Conservation (phyloP, 2,888 invertebrate genomes). For the Galerucella pusilla region DNA sequence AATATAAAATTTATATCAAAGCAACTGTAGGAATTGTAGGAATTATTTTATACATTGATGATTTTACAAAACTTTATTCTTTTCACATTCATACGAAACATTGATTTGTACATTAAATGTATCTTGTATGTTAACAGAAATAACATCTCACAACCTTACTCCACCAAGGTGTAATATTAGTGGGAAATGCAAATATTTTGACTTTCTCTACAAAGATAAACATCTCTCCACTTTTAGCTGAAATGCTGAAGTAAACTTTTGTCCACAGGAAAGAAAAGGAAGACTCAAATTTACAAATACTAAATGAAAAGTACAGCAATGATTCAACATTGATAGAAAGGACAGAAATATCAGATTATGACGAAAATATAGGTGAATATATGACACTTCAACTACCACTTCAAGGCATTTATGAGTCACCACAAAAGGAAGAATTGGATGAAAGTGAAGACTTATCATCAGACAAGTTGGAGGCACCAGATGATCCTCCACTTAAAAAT, state of each 20-base stretch:
- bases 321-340: constrained; percentile 21
- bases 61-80: too few species aligned
- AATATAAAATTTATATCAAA: too few species aligned
- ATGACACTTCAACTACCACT: constrained; percentile 27
- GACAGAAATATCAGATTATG: constrained; percentile 15
- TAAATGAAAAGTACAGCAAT: constrained; percentile 29
- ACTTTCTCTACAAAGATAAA: background rate
- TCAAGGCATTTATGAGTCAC: constrained; percentile 14
- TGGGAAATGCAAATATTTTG: too few species aligned
- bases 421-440: constrained; percentile 14
- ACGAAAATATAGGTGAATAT: constrained; percentile 21
- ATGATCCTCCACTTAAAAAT: constrained; percentile 23
- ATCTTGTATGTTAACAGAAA: too few species aligned
- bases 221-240: background rate
- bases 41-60: too few species aligned
- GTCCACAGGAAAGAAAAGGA: constrained; percentile 36
- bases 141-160: too few species aligned
- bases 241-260: constrained; percentile 19
- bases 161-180: too few species aligned
- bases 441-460: background rate
- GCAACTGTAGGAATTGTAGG: too few species aligned
- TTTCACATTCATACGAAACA: too few species aligned
- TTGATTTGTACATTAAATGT: too few species aligned
- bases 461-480: constrained; percentile 23
- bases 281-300: constrained; percentile 9